Evolutionary conservation across 2,797 vertebrate species (phyloP).

Genomic region (Arctocebus calabarensis): DNA sequence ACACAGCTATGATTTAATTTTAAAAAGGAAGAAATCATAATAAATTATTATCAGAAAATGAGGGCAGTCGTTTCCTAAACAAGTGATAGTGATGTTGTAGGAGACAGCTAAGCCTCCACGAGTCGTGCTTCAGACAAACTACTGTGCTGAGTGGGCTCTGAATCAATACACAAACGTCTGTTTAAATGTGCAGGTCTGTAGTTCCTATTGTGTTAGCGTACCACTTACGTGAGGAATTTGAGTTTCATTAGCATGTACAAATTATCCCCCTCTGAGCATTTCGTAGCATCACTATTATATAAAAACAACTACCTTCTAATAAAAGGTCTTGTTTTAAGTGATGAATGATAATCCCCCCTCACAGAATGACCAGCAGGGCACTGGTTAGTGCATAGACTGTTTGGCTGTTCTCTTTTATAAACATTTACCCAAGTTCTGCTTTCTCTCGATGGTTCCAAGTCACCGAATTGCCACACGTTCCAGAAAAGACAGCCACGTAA

Average conservation of each 20-base stretch:
- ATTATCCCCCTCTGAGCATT: background rate
- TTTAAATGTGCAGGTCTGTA: background rate
- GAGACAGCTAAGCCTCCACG: background rate
- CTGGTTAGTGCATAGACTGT: background rate
- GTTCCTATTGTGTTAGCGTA: constrained; percentile 2
- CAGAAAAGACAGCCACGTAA: background rate
- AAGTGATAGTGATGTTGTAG: background rate
- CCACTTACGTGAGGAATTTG: background rate
- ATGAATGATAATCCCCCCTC: background rate
- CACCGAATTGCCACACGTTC: background rate
- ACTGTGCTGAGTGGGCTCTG: background rate
- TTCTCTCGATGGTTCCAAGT: background rate
- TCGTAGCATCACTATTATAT: background rate
- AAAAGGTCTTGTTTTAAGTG: constrained; percentile 1
- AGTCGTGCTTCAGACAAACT: background rate
- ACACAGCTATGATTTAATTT: no score
- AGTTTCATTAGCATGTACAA: background rate
- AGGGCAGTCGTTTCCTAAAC: background rate
- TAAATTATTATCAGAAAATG: constrained; percentile 6
- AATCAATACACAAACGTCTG: background rate
- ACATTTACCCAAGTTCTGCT: background rate
- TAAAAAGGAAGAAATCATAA: no score
- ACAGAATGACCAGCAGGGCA: background rate
- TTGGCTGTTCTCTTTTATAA: background rate
- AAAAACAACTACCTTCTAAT: constrained; percentile 29